Percentiles rank a stretch among this genome's conserved stretches.
phyloP scores from a whole-genome alignment of 2,888 invertebrate species.

The Thera obeliscata region DNA sequence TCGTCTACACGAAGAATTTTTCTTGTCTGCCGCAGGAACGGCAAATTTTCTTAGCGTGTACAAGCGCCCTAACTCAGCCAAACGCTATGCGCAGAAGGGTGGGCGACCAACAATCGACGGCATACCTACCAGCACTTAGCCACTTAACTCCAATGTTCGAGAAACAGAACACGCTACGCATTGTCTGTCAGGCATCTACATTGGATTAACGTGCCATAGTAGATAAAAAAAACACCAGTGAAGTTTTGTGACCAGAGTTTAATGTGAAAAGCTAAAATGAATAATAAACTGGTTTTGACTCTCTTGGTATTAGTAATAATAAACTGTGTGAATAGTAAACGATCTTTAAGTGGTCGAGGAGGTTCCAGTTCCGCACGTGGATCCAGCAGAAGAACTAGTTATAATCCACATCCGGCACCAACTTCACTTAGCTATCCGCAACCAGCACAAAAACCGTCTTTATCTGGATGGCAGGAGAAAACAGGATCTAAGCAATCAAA shows the following conservation, averaged over 20 bases:
- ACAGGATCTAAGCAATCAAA: slow-evolving; percentile 61
- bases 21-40: no score
- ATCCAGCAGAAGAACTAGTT: slow-evolving; percentile 61
- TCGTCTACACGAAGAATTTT: no score
- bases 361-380: slow-evolving; percentile 69
- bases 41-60: no score
- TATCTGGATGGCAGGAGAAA: slow-evolving; percentile 76
- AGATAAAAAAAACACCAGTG: slow-evolving; percentile 10
- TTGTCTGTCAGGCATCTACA: slow-evolving; percentile 49
- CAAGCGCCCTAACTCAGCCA: slow-evolving; percentile 6
- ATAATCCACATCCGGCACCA: slow-evolving; percentile 68
- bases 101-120: slow-evolving; percentile 63
- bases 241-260: slow-evolving; percentile 7
- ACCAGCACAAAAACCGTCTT: slow-evolving; percentile 64
- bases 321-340: slow-evolving; percentile 61
- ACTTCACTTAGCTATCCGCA: slow-evolving; percentile 74
- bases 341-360: slow-evolving; percentile 66
- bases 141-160: slow-evolving; percentile 59
- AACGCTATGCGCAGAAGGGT: slow-evolving; percentile 59
- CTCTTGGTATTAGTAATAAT: slow-evolving; percentile 53
- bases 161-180: slow-evolving; percentile 59
- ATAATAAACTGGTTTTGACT: slow-evolving; percentile 50
- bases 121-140: slow-evolving; percentile 46
- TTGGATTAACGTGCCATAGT: slow-evolving; percentile 41
- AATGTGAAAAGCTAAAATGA: slow-evolving; percentile 52